Evolutionary conservation across 2,888 invertebrate species (phyloP).

Genomic region (Lasioglossum vierecki): DNA sequence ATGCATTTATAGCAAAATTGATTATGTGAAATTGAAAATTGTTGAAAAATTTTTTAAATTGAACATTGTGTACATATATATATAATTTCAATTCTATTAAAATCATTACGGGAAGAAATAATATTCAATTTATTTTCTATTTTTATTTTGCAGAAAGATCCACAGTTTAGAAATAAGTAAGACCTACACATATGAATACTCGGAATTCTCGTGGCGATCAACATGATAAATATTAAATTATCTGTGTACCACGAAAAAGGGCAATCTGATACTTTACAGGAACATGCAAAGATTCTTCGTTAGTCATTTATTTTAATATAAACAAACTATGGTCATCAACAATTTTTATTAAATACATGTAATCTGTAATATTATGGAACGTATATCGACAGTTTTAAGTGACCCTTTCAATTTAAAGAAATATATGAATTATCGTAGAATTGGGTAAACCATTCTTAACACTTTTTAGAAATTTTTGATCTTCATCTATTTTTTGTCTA

Average conservation of each 20-base stretch:
- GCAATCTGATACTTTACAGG: neutral
- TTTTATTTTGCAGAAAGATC: no score
- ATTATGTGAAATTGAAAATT: no score
- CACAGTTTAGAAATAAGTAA: neutral
- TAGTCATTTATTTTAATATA: slow-evolving; percentile 8
- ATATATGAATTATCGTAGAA: neutral
- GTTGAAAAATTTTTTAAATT: no score
- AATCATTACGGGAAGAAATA: no score
- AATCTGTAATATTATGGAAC: slow-evolving; percentile 35
- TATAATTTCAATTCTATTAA: no score
- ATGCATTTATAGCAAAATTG: no score
- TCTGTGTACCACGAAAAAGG: neutral
- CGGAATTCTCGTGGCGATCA: neutral
- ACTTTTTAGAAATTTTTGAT: neutral
- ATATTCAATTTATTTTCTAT: no score
- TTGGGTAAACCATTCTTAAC: neutral
- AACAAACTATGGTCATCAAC: slow-evolving; percentile 37
- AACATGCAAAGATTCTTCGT: neutral
- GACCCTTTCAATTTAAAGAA: slow-evolving; percentile 11
- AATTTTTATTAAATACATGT: slow-evolving; percentile 34
- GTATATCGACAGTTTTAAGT: slow-evolving; percentile 23
- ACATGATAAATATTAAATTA: neutral
- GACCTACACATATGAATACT: neutral
- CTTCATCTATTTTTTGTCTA: neutral
- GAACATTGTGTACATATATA: no score